These are phyloP conservation scores for Timandra comae DNA, from an alignment of 2,888 invertebrate genomes.

Conservation along the genomic window DNA sequence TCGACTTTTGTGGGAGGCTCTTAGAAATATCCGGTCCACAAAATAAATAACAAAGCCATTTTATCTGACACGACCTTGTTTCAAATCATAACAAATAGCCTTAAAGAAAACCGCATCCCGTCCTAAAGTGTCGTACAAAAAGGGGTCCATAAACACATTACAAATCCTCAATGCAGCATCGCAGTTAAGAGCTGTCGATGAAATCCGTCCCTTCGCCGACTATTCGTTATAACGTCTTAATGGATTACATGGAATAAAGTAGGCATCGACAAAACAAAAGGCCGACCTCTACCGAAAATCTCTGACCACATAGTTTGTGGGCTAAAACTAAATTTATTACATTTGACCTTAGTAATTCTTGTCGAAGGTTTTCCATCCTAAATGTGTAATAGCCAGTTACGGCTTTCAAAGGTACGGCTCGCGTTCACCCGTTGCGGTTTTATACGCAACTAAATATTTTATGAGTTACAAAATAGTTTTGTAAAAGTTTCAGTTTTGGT, in stretches of 20 bases:
- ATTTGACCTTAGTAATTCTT: constrained; percentile 73
- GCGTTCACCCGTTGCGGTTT: constrained; percentile 58
- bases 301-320: constrained; percentile 69
- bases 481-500: constrained; percentile 44
- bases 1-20: constrained; percentile 38
- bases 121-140: constrained; percentile 66
- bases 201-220: constrained; percentile 57
- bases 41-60: constrained; percentile 69
- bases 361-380: constrained; percentile 64
- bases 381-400: constrained; percentile 61
- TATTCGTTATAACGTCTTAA: constrained; percentile 71
- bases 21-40: constrained; percentile 57
- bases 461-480: constrained; percentile 67
- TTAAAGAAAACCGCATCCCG: constrained; percentile 70
- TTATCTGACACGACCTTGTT: constrained; percentile 68
- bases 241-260: constrained; percentile 72
- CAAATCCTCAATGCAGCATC: constrained; percentile 62
- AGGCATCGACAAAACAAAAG: constrained; percentile 72
- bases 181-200: constrained; percentile 66
- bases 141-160: constrained; percentile 66
- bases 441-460: constrained; percentile 67
- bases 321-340: constrained; percentile 75
- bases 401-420: constrained; percentile 60
- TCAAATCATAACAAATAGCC: constrained; percentile 74
- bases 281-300: constrained; percentile 59